Percentiles rank a stretch among this genome's conserved stretches.
Evolutionary conservation across 2,113 vertebrate genomes (phyloP).

Genomic region (Aspiorhynchus laticeps): DNA sequence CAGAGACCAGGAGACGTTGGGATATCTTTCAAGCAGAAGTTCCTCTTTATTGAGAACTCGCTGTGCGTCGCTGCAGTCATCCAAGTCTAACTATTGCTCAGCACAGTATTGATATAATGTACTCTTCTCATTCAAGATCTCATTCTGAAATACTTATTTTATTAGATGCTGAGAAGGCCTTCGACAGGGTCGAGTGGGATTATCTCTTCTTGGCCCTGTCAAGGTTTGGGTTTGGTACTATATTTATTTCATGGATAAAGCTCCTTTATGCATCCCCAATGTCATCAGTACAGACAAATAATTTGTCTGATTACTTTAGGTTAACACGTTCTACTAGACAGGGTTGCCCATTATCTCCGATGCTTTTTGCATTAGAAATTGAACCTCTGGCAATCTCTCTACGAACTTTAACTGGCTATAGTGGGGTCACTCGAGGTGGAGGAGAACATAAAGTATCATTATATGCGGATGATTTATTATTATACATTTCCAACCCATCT

Average conservation of each 20-base stretch:
- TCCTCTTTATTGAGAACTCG: too few species aligned
- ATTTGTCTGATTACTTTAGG: not conserved
- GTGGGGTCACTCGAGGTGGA: too few species aligned
- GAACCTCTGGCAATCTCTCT: too few species aligned
- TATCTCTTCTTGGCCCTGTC: too few species aligned
- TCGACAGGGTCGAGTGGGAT: not conserved
- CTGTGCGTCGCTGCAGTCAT: too few species aligned
- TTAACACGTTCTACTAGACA: not conserved
- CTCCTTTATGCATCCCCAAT: constrained; percentile 1
- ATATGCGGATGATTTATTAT: not conserved
- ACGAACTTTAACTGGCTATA: too few species aligned
- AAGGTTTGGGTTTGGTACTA: too few species aligned
- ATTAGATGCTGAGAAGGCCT: not conserved
- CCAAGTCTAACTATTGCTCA: too few species aligned
- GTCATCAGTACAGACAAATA: constrained; percentile 19
- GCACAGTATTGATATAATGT: constrained; percentile 2
- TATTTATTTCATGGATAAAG: not conserved
- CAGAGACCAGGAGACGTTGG: too few species aligned
- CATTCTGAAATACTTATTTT: not conserved
- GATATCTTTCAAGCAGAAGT: too few species aligned
- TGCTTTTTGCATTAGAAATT: not conserved
- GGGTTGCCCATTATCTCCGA: not conserved
- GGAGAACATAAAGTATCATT: not conserved
- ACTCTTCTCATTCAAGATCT: not conserved
- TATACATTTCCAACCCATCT: not conserved